These are phyloP conservation scores for Lottia scabra DNA, from an alignment of 2,888 invertebrate species.

Conservation along the genomic window DNA sequence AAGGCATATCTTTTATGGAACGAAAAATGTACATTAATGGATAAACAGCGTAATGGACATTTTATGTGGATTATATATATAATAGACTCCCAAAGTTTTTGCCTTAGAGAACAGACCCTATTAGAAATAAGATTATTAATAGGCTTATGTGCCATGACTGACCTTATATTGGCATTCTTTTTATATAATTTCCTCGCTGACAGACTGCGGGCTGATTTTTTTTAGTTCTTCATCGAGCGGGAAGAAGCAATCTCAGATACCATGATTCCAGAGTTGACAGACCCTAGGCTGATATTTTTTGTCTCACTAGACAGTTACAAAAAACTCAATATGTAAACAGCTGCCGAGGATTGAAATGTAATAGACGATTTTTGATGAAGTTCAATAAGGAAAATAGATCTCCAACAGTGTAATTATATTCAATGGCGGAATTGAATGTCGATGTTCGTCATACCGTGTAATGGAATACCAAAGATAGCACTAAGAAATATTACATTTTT, in stretches of 20 bases:
- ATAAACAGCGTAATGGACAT: constrained; percentile 3
- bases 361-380: not conserved
- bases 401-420: not conserved
- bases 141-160: not conserved
- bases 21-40: constrained; percentile 2
- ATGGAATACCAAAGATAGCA: not conserved
- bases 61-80: not conserved
- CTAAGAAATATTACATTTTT: not conserved
- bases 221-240: too few species aligned
- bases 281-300: too few species aligned
- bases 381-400: not conserved
- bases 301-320: too few species aligned
- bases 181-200: too few species aligned
- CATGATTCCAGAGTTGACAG: too few species aligned
- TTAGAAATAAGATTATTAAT: constrained; percentile 1
- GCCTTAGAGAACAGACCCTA: not conserved
- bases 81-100: not conserved
- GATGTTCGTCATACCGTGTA: not conserved
- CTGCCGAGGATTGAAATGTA: not conserved
- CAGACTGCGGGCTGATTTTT: too few species aligned
- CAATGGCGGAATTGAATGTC: not conserved
- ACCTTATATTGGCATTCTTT: too few species aligned
- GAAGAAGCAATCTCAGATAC: too few species aligned
- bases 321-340: too few species aligned
- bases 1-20: not conserved